These are phyloP conservation scores for Aspidoscelis tigris DNA, from an alignment of 2,113 vertebrate genomes.

Conservation along the genomic window DNA sequence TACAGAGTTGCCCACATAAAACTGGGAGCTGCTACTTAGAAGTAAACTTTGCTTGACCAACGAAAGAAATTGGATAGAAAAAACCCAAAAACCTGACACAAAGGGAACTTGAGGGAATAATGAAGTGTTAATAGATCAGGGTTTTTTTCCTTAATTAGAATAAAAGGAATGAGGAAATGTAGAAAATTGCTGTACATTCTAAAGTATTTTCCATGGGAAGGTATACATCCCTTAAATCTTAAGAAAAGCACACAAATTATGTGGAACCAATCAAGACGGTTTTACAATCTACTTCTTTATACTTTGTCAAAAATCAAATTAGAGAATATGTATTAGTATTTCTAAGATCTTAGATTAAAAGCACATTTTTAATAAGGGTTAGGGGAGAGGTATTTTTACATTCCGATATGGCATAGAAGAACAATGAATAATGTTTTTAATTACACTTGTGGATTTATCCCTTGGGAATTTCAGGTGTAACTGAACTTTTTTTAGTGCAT, in stretches of 20 bases:
- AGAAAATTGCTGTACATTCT: not conserved
- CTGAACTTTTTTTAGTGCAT: not conserved
- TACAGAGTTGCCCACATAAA: too few relatives aligned
- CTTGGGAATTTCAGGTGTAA: not conserved
- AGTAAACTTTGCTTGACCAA: not conserved
- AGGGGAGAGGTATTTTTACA: not conserved
- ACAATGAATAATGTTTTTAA: not conserved
- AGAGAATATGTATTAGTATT: rapidly evolving
- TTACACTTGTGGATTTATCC: not conserved
- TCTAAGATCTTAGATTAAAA: not conserved
- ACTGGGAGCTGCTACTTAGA: too few relatives aligned
- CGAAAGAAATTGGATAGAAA: not conserved
- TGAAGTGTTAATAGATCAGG: not conserved
- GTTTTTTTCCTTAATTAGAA: not conserved
- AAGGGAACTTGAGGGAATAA: not conserved
- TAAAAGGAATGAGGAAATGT: not conserved
- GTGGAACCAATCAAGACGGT: not conserved
- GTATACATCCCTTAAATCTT: not conserved
- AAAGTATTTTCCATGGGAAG: not conserved
- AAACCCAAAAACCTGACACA: not conserved
- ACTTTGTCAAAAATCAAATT: conserved; percentile 1
- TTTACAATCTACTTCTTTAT: not conserved
- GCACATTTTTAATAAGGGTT: not conserved
- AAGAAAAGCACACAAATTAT: not conserved
- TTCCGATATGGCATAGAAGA: not conserved